These are phyloP conservation scores for Camponotus floridanus DNA, from an alignment of 1,140 invertebrate genomes.

Conservation along the genomic window DNA sequence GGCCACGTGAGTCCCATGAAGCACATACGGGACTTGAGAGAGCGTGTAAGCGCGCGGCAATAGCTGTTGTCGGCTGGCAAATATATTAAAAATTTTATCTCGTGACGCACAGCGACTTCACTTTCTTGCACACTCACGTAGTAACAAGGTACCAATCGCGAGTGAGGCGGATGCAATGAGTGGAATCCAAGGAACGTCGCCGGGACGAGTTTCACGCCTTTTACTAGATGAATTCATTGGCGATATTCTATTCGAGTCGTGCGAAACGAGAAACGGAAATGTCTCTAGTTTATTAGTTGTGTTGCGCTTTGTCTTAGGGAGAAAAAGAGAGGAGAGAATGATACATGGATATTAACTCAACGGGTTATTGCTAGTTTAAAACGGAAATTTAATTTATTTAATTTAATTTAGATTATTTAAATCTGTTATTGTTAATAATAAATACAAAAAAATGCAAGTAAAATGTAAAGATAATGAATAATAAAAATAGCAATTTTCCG, in stretches of 20 bases:
- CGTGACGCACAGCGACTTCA: conserved; percentile 43
- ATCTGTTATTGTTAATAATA: too few species aligned
- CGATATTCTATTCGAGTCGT: conserved; percentile 68
- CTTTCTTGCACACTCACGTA: conserved; percentile 53
- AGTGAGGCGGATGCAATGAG: neutral
- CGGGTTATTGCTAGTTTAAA: conserved; percentile 23
- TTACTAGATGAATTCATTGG: conserved; percentile 68
- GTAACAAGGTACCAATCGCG: conserved; percentile 69
- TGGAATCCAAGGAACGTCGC: conserved; percentile 72
- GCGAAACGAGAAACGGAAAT: conserved; percentile 76
- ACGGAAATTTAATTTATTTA: too few species aligned
- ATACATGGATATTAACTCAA: conserved; percentile 64
- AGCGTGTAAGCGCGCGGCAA: neutral
- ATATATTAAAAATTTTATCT: conserved; percentile 66
- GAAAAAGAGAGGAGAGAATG: neutral
- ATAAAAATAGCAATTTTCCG: too few species aligned
- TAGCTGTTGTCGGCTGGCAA: conserved; percentile 35
- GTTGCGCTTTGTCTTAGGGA: neutral
- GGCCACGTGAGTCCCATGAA: neutral
- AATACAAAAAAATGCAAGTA: too few species aligned
- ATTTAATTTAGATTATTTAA: too few species aligned
- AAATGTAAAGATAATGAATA: too few species aligned
- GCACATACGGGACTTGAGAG: neutral
- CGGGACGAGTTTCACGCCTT: conserved; percentile 59
- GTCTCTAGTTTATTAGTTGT: conserved; percentile 62